Evolutionary conservation across 2,113 vertebrate species (phyloP).

Genomic region (Ascaphus truei): DNA sequence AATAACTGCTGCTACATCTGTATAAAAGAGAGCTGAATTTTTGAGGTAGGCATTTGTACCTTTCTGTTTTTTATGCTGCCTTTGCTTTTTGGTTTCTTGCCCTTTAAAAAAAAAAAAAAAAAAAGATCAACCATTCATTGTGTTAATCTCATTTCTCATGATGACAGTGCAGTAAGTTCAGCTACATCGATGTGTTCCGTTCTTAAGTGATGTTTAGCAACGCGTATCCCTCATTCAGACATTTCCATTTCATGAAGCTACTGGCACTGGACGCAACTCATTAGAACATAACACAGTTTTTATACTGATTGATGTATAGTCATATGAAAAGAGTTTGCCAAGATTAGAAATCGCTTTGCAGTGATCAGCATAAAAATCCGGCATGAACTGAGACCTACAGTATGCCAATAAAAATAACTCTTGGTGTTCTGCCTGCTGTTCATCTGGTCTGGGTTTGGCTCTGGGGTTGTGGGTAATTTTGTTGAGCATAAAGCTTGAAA

Average conservation of each 20-base stretch:
- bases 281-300: conserved; percentile 41
- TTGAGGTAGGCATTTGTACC: neutral
- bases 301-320: conserved; percentile 49
- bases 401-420: neutral
- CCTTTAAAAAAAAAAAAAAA: neutral
- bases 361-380: conserved; percentile 21
- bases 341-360: conserved; percentile 44
- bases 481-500: neutral
- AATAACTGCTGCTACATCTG: too few species aligned
- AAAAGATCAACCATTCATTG: conserved; percentile 7
- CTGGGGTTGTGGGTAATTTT: neutral
- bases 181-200: conserved; percentile 39
- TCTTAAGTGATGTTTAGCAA: conserved; percentile 53
- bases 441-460: neutral
- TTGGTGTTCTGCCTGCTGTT: neutral
- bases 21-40: neutral
- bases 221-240: conserved; percentile 44
- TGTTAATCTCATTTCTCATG: conserved; percentile 36
- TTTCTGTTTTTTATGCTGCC: neutral
- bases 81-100: neutral
- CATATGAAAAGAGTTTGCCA: conserved; percentile 51
- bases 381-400: conserved; percentile 11
- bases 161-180: conserved; percentile 35
- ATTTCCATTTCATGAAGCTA: conserved; percentile 46
- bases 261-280: conserved; percentile 39